A percentile compares a stretch with the other conserved stretches of the same genome.
These are phyloP conservation scores for Leptura quadrifasciata DNA, from an alignment of 2,888 invertebrate species.

Conservation along the genomic window DNA sequence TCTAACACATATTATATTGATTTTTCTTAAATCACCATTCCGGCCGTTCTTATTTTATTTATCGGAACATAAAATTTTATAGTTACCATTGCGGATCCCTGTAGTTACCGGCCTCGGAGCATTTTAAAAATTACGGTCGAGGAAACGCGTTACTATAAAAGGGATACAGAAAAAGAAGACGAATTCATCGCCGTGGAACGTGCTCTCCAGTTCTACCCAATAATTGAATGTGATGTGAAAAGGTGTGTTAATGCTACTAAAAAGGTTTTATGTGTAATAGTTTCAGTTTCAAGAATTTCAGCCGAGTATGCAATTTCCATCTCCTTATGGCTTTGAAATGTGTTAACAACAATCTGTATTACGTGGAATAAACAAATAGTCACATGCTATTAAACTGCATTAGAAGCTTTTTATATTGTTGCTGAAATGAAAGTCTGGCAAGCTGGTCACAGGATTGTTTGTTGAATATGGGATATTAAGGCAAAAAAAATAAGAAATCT, in stretches of 20 bases:
- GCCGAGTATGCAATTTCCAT: background rate
- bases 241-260: constrained; percentile 49
- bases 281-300: constrained; percentile 41
- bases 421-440: too few species aligned
- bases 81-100: constrained; percentile 8
- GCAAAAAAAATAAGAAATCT: too few species aligned
- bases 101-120: constrained; percentile 30
- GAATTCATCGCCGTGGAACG: constrained; percentile 24
- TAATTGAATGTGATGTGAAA: constrained; percentile 46
- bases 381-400: too few species aligned
- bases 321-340: background rate
- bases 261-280: constrained; percentile 51
- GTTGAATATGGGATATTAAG: too few species aligned
- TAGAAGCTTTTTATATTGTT: too few species aligned
- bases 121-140: constrained; percentile 34
- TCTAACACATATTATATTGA: constrained; percentile 18
- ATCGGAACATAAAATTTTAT: constrained; percentile 35
- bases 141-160: constrained; percentile 25
- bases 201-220: constrained; percentile 10
- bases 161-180: constrained; percentile 4
- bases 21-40: background rate
- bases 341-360: too few species aligned
- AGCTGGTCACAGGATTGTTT: too few species aligned
- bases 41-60: constrained; percentile 19
- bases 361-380: too few species aligned